Conservation (phyloP, 2,113 vertebrate species). For the Procavia capensis region DNA sequence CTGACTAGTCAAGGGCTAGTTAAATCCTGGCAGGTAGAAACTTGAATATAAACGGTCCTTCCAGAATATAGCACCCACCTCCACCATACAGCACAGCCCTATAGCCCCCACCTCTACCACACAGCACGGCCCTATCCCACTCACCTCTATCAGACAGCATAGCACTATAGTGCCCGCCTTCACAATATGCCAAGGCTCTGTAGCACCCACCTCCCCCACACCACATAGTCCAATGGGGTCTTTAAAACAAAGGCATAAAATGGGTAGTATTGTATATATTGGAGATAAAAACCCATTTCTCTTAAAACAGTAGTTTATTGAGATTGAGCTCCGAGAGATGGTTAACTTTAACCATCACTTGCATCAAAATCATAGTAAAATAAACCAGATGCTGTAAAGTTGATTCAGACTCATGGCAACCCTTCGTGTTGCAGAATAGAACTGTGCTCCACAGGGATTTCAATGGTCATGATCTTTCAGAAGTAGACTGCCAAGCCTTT, state of each 20-base stretch:
- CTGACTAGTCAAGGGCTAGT: neutral
- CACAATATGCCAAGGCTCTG: too few relatives aligned
- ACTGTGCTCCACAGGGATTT: neutral
- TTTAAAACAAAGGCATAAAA: neutral
- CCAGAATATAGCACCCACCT: neutral
- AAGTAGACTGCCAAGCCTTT: neutral
- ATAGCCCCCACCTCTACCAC: neutral
- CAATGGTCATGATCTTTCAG: neutral
- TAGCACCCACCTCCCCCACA: neutral
- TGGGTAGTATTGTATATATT: neutral
- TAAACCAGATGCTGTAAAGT: neutral
- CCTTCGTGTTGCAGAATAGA: neutral
- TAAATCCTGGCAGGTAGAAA: neutral
- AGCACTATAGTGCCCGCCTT: too few relatives aligned
- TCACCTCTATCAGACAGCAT: neutral
- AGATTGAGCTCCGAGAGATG: neutral
- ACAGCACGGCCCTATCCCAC: neutral
- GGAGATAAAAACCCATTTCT: neutral
- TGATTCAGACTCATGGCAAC: neutral
- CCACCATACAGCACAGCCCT: neutral
- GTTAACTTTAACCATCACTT: neutral
- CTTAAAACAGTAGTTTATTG: neutral
- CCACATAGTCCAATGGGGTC: neutral
- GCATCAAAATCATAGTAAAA: neutral
- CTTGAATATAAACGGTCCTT: neutral